These are phyloP conservation scores for Drosophila sechellia DNA, from an alignment of 1,140 invertebrate genomes.

Conservation along the genomic window DNA sequence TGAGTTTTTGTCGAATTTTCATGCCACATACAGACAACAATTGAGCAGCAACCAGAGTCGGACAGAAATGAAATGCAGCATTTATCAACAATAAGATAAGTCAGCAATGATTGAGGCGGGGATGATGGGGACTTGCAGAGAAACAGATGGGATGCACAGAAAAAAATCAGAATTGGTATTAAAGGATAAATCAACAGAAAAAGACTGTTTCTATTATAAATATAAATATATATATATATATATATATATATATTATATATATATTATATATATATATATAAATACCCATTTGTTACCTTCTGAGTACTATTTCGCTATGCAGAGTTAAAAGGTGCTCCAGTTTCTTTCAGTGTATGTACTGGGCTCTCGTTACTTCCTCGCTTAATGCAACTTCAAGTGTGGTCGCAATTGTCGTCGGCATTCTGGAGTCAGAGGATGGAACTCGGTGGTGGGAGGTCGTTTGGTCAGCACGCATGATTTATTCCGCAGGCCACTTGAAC, in stretches of 20 bases:
- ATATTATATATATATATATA: too few relatives aligned
- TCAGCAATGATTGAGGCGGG: conserved; percentile 59
- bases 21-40: conserved; percentile 58
- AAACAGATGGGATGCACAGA: neutral
- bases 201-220: too few relatives aligned
- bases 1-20: conserved; percentile 64
- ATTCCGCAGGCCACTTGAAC: conserved; percentile 48
- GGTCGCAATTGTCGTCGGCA: conserved; percentile 44
- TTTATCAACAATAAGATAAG: conserved; percentile 74
- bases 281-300: neutral
- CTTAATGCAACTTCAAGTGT: conserved; percentile 64
- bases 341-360: conserved; percentile 5
- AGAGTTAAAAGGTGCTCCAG: too few relatives aligned
- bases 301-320: neutral
- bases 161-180: neutral
- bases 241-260: too few relatives aligned
- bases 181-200: too few relatives aligned
- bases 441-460: conserved; percentile 62
- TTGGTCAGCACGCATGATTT: conserved; percentile 58
- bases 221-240: too few relatives aligned
- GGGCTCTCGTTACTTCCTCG: conserved; percentile 35
- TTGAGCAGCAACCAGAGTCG: conserved; percentile 41
- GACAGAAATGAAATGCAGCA: conserved; percentile 66
- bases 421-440: conserved; percentile 18
- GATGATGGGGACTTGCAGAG: neutral